Conservation (phyloP, 2,113 vertebrate genomes). For the Oriolus oriolus region DNA sequence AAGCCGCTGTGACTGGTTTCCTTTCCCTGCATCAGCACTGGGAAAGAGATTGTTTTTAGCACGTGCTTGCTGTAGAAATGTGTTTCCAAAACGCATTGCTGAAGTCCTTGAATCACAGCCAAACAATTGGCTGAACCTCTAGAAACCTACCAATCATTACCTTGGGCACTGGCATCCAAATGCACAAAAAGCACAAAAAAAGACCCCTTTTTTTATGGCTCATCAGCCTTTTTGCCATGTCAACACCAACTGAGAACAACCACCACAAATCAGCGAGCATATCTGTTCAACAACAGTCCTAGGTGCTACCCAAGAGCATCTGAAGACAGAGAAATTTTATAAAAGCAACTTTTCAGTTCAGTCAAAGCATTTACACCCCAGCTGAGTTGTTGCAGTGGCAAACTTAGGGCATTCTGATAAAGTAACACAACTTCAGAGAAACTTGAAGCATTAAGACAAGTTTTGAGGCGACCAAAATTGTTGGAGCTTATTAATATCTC, state of each 20-base stretch:
- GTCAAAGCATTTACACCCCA: not conserved
- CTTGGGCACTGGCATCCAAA: not conserved
- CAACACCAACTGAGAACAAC: not conserved
- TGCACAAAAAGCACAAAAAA: not conserved
- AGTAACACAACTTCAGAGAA: not conserved
- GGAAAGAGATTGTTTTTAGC: constrained; percentile 46
- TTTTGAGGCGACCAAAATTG: not conserved
- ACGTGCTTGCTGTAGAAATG: constrained; percentile 13
- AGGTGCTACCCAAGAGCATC: not conserved
- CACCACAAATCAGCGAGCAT: not conserved
- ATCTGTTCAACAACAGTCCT: not conserved
- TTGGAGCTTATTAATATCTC: not conserved
- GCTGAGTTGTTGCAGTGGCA: not conserved
- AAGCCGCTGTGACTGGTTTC: not conserved
- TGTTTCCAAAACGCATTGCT: constrained; percentile 41
- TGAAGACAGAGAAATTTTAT: not conserved
- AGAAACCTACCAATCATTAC: constrained; percentile 33
- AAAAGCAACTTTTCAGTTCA: not conserved
- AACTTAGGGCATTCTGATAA: not conserved
- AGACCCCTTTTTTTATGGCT: not conserved
- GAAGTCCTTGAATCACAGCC: constrained; percentile 55
- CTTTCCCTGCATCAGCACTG: constrained; percentile 8
- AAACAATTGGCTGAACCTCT: constrained; percentile 55
- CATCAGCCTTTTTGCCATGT: not conserved
- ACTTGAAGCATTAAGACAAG: not conserved